A percentile compares a stretch with the other conserved stretches of the same genome.
phyloP scores from a whole-genome alignment of 2,888 invertebrate genomes.

The Caprella mutica region DNA sequence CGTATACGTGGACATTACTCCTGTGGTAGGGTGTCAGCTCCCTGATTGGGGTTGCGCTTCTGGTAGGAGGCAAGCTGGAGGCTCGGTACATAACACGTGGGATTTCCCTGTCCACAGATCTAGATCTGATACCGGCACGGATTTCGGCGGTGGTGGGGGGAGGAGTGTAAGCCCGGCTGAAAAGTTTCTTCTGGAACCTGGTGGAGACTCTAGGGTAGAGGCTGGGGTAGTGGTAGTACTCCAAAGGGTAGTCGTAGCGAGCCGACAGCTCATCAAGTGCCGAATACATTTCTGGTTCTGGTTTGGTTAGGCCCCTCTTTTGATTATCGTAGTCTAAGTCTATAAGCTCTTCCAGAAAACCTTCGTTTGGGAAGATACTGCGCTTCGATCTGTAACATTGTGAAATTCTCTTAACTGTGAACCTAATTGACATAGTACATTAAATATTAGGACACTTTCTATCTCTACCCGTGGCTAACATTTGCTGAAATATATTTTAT shows the following conservation, averaged over 20 bases:
- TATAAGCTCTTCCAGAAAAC: slow-evolving; percentile 28
- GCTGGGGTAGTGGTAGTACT: slow-evolving; percentile 12
- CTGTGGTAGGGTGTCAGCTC: slow-evolving; percentile 3
- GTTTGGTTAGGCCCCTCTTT: background rate
- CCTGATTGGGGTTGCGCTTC: slow-evolving; percentile 6
- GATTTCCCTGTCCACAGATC: slow-evolving; percentile 10
- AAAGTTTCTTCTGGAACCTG: background rate
- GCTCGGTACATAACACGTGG: slow-evolving; percentile 2
- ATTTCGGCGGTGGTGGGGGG: slow-evolving; percentile 4
- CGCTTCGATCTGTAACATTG: slow-evolving; percentile 2
- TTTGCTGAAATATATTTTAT: background rate
- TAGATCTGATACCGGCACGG: slow-evolving; percentile 1
- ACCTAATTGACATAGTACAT: background rate
- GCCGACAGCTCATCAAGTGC: slow-evolving; percentile 3
- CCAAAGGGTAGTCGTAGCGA: slow-evolving; percentile 9
- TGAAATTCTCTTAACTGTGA: background rate
- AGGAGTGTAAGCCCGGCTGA: slow-evolving; percentile 6
- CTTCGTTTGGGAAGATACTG: slow-evolving; percentile 31
- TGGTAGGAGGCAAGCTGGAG: slow-evolving; percentile 2
- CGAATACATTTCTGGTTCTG: slow-evolving; percentile 12
- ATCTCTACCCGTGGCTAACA: background rate
- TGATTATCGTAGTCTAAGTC: slow-evolving; percentile 32
- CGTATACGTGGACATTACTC: slow-evolving; percentile 2
- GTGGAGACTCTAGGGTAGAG: background rate
- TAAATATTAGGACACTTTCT: background rate